phyloP scores from a whole-genome alignment of 2,797 vertebrate species.

The Crocidura indochinensis region DNA sequence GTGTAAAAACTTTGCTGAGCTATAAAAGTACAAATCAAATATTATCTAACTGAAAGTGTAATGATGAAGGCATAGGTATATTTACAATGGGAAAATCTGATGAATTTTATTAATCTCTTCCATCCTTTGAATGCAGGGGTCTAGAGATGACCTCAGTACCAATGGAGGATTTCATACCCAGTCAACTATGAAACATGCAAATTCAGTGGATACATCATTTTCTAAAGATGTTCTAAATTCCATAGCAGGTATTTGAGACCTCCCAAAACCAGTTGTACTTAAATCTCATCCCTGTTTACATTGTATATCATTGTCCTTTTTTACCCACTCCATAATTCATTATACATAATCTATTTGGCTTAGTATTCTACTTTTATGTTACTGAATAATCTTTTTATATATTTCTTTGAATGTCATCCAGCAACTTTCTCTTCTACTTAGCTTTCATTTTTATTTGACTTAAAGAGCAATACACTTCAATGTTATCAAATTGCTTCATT shows the following conservation, averaged over 20 bases:
- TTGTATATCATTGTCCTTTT: constrained; percentile 82
- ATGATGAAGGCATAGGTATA: neutral
- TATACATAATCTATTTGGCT: constrained; percentile 41
- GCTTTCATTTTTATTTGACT: constrained; percentile 57
- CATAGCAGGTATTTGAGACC: constrained; percentile 94
- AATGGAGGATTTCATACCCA: constrained; percentile 93
- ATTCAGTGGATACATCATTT: constrained; percentile 97
- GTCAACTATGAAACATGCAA: constrained; percentile 94
- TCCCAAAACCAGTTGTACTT: constrained; percentile 34
- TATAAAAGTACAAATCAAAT: neutral
- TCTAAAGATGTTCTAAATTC: constrained; percentile 99
- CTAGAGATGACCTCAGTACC: constrained; percentile 97
- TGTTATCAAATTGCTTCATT: constrained; percentile 66
- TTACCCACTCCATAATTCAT: constrained; percentile 71
- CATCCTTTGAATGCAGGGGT: constrained; percentile 92
- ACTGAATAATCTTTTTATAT: constrained; percentile 33
- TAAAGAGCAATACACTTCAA: constrained; percentile 27
- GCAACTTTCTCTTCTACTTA: constrained; percentile 20
- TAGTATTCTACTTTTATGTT: neutral
- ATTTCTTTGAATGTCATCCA: constrained; percentile 61
- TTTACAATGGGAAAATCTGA: neutral
- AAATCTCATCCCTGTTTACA: constrained; percentile 59
- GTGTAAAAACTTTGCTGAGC: constrained; percentile 19
- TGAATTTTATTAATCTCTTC: neutral
- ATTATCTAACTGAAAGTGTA: neutral